Evolutionary conservation across 2,888 invertebrate genomes (phyloP), one percentile per base, ranked within the genome.

Genomic region (Helobdella robusta): DNA sequence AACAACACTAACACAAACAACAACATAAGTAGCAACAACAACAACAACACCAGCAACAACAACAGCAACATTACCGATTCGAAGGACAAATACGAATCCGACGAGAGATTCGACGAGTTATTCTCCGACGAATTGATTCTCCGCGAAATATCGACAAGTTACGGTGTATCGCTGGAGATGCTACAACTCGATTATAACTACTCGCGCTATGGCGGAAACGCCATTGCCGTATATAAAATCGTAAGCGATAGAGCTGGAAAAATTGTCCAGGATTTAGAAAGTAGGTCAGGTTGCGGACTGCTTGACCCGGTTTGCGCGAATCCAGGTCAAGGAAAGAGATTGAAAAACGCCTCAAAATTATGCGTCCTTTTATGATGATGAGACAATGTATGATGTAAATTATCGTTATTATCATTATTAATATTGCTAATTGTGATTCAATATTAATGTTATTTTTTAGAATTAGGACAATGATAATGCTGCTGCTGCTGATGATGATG

Each of bases 211-310:
- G 28, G 30, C 56, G 32, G 56, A n/a, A 28, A 56, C 28, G 30
- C 32, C 6, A n/a, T 28, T n/a, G 56, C 56, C 30, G 56, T 56
- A 30, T 56, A 56, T 56, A 25, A 32, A 30, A 56, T 56, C 32
- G 56, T 56, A 32, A 56, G 56, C 8, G n/a, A 56, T 28, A 25
- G 56, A n/a, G 32, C 28, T 28, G 32, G 25, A 32, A 30, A 30
- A n/a, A 32, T 8, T 25, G 56, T 30, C 23, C 30, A 56, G 28
- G n/a, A n/a, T 20, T 30, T n/a, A 32, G 32, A 25, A 48, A 48
- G 5, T 18, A 25, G 15, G 25, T 48, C 48, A 46, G 20, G 20
- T 2, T 2, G 46, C 1, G n/a, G 20, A n/a, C 46, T n/a, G 6
- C 6, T 48, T 48, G 48, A 5, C 23, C n/a, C n/a, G n/a, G n/a